Evolutionary conservation across 2,113 vertebrate genomes (phyloP).

Genomic region (Buteo buteo): DNA sequence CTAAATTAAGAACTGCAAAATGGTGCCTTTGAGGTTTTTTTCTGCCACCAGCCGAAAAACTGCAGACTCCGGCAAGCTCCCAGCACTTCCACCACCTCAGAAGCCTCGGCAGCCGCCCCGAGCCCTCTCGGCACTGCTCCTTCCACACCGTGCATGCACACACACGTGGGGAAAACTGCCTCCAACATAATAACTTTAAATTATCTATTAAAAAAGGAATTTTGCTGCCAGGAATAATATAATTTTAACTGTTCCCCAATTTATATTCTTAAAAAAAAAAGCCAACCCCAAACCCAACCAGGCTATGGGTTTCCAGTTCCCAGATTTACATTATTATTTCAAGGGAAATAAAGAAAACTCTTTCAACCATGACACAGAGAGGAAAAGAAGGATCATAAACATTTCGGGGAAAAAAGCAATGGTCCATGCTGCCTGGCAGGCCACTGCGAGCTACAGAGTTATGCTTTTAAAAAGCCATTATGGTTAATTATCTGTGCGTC

Average conservation of each 20-base stretch:
- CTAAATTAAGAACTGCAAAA: neutral
- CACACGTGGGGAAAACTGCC: neutral
- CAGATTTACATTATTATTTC: conserved; percentile 8
- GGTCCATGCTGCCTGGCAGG: neutral
- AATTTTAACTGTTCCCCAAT: neutral
- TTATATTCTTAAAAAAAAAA: neutral
- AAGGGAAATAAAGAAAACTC: conserved; percentile 15
- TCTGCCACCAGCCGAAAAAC: neutral
- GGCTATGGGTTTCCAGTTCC: neutral
- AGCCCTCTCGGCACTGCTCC: neutral
- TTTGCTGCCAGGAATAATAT: conserved; percentile 7
- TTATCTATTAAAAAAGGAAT: neutral
- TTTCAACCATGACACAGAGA: neutral
- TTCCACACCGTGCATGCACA: neutral
- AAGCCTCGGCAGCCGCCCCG: neutral
- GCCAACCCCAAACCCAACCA: neutral
- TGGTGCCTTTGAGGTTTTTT: neutral
- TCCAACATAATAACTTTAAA: neutral
- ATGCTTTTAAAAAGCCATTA: neutral
- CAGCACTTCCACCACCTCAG: neutral
- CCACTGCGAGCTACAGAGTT: rapidly evolving
- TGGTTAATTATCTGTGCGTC: neutral
- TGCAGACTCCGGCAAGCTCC: neutral
- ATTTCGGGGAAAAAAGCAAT: neutral
- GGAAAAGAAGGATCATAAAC: neutral